Evolutionary conservation across 2,113 vertebrate species (phyloP), one percentile per base, ranked within the genome.

Genomic region (Xenus cinereus): DNA sequence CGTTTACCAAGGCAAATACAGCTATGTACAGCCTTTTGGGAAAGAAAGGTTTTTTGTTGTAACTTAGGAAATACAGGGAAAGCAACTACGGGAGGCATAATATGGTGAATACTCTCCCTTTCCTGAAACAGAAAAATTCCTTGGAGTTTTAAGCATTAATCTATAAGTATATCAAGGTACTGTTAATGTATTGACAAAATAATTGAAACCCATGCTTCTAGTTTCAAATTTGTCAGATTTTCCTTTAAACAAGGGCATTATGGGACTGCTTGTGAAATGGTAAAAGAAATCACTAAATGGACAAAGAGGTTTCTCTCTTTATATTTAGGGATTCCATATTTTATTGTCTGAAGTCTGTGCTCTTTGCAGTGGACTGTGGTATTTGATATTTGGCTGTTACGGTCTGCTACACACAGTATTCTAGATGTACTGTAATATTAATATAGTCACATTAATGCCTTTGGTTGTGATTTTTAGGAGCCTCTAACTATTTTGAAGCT

Each of bases 401-500:
- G 5, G n/a, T 60, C 11, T 64, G 22, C 62, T 72, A 19, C 23
- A 54, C 41, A 32, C n/a, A 28, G 20, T 27, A 9, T 73, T 82
- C 48, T 50, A 0, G 23, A 17, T n/a, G n/a, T 50, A 37, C 5
- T 89, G 18, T 71, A 27, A 2, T 51, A 2, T 24, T 73, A 16
- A 6, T 33, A 33, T 30, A 33, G 17, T 75, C 22, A 15, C 43
- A 7, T 35, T 53, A 50, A 71, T 59, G 27, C 43, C 27, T 69
- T 51, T 88, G 59, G 10, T 77, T 96, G 74, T 67, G 71, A 33
- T 68, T 84, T 59, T 28, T 89, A 99, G 99, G 98, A 98, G 77
- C 98, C 98, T 41, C 94, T 99, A 48, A 98, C 98, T 2, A 97
- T 99, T 45, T 3, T 98, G 91, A 97, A 99, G 79, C 97, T 99